Evolutionary conservation across 2,797 vertebrate species (phyloP).

Genomic region (Myotis daubentonii): DNA sequence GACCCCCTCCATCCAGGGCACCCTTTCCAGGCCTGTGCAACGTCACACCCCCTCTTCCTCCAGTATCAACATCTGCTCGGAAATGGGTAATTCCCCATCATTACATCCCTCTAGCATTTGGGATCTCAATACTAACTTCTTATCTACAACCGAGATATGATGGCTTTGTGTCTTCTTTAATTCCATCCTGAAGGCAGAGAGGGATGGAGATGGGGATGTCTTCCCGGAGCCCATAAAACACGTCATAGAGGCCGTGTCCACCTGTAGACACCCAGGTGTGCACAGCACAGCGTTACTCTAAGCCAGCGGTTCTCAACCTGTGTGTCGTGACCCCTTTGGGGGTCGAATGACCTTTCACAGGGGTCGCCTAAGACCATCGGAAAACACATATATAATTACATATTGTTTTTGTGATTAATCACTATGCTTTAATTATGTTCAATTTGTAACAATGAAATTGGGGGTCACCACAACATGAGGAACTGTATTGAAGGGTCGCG

Average conservation of each 20-base stretch:
- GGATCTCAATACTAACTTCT: background rate
- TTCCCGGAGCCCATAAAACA: background rate
- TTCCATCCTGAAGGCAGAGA: background rate
- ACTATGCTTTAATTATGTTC: too few relatives aligned
- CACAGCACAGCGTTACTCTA: background rate
- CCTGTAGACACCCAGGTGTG: background rate
- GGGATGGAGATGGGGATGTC: accelerated
- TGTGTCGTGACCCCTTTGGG: too few relatives aligned
- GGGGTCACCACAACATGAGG: too few relatives aligned
- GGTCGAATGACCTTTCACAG: too few relatives aligned
- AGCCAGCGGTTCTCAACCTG: background rate
- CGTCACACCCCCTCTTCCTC: background rate
- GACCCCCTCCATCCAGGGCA: background rate
- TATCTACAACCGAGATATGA: background rate
- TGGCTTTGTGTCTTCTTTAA: background rate
- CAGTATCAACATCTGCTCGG: background rate
- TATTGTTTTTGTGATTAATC: too few relatives aligned
- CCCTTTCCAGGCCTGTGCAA: background rate
- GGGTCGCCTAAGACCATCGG: too few relatives aligned
- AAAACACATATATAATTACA: too few relatives aligned
- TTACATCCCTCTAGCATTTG: background rate
- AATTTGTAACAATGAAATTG: too few relatives aligned
- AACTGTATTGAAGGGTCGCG: too few relatives aligned
- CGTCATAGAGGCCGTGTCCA: accelerated
- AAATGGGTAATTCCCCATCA: accelerated